Evolutionary conservation across 2,888 invertebrate species (phyloP), one percentile per base, ranked within the genome.

Genomic region (Spodoptera littoralis): DNA sequence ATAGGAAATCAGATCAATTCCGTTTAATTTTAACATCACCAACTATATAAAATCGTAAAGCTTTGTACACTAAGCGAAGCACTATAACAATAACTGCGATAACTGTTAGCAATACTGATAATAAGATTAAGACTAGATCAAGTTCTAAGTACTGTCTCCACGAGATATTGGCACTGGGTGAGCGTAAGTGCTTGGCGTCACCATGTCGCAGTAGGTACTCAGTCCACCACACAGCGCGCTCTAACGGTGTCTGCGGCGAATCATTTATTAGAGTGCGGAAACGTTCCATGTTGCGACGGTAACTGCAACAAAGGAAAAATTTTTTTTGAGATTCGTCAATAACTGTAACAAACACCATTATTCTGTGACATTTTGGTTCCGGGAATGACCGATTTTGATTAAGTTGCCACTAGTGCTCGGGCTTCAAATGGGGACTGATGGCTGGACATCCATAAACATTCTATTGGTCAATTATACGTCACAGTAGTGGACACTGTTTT

Each of bases 181-280:
- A 84, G 18, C 87, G 84, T 1, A 93, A 79, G 68, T 92, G 91
- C 24, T 73, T 74, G 0, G 91, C 88, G 1, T 92, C 90, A 42
- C 86, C 83, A 66, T 92, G 89, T 2, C 91, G 79, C 12, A 93
- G 67, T 1, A 93, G 86, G 73, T 94, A 89, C 72, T 94, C 94
- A 11, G 88, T 90, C 93, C 93, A 93, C 91, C 92, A 92, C n/a
- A 92, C 76, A 0, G 92, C 91, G 22, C 89, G 88, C 5, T 86
- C 84, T 44, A 85, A 27, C 0, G 85, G 73, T 11, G 51, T 12
- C 68, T 76, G 69, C 4, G 71, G 68, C 49, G 70, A 57, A 13
- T 74, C 74, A 4, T 8, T 12, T 41, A 74, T 68, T 11, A 52
- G 8, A 8, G 13, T 60, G 41, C n/a, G 68, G 13, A 18, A 8